Percentiles rank a stretch among this genome's conserved stretches.
phyloP scores from a whole-genome alignment of 2,113 vertebrate genomes.

The Saguinus imperator region DNA sequence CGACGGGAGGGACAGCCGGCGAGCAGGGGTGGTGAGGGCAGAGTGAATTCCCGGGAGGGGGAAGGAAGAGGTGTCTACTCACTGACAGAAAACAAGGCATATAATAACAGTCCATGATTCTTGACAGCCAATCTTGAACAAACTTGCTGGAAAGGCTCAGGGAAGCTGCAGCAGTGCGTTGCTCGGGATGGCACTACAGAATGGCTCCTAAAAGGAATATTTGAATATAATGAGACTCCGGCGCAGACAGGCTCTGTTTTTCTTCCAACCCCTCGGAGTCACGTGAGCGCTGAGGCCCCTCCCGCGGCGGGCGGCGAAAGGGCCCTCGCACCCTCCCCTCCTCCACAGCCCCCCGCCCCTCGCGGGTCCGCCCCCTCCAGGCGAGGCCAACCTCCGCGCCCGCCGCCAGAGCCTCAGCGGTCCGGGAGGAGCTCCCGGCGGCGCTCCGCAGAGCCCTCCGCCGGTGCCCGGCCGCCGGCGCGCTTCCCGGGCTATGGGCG shows the following conservation, averaged over 20 bases:
- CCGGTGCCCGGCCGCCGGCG: not conserved
- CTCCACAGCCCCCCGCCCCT: not conserved
- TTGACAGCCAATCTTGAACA: slow-evolving; percentile 91
- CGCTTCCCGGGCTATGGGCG: not conserved
- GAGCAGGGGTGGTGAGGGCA: slow-evolving; percentile 36
- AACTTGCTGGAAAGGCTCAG: slow-evolving; percentile 91
- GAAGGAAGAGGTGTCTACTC: slow-evolving; percentile 86
- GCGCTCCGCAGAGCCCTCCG: not conserved
- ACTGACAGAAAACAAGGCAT: slow-evolving; percentile 99
- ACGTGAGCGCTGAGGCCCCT: slow-evolving; percentile 74
- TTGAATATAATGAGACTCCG: slow-evolving; percentile 82
- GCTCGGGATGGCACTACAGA: slow-evolving; percentile 82
- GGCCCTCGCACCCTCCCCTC: not conserved
- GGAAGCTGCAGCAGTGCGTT: slow-evolving; percentile 84
- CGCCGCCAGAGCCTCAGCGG: not conserved
- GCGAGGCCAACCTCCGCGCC: slow-evolving; percentile 8
- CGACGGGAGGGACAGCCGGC: slow-evolving; percentile 54
- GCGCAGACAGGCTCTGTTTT: slow-evolving; percentile 79
- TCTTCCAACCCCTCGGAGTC: slow-evolving; percentile 82
- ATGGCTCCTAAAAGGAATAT: slow-evolving; percentile 83
- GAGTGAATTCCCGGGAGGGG: slow-evolving; percentile 45
- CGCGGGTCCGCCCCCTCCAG: slow-evolving; percentile 36
- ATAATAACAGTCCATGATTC: slow-evolving; percentile 99
- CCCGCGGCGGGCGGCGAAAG: not conserved
- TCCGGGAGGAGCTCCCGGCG: not conserved